A percentile compares a stretch with the other conserved stretches of the same genome.
Conservation (phyloP, 2,888 invertebrate species). For the Amiota mariae region DNA sequence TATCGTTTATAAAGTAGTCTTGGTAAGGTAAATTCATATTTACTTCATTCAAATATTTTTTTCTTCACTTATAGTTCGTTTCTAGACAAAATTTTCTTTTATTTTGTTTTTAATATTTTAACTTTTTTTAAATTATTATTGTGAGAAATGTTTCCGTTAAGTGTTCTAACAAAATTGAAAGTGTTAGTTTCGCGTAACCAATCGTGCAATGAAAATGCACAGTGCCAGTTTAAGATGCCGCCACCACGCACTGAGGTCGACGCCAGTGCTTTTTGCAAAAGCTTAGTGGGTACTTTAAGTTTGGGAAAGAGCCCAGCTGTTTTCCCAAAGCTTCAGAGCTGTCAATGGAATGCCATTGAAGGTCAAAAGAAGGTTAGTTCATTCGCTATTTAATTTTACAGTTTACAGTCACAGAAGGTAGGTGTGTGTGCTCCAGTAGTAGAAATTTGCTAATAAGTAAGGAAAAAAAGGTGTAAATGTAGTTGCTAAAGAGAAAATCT, state of each 20-base stretch:
- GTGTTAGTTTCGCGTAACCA: too few species aligned
- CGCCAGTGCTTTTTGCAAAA: constrained; percentile 43
- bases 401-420: constrained; percentile 55
- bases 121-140: not conserved
- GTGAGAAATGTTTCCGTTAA: not conserved
- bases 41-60: not conserved
- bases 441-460: constrained; percentile 20
- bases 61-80: too few species aligned
- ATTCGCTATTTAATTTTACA: constrained; percentile 46
- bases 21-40: not conserved
- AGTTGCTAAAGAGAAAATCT: constrained; percentile 14
- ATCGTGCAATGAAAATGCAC: too few species aligned
- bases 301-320: constrained; percentile 60
- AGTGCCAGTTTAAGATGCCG: not conserved
- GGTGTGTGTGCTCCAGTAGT: constrained; percentile 46
- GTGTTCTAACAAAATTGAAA: not conserved
- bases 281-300: constrained; percentile 39
- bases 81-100: not conserved
- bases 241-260: not conserved
- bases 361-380: constrained; percentile 62
- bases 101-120: not conserved
- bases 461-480: constrained; percentile 30
- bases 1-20: not conserved
- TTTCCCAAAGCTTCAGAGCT: constrained; percentile 60
- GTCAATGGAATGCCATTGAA: constrained; percentile 62